phyloP scores from a whole-genome alignment of 2,113 vertebrate species.

The Geothlypis trichas region DNA sequence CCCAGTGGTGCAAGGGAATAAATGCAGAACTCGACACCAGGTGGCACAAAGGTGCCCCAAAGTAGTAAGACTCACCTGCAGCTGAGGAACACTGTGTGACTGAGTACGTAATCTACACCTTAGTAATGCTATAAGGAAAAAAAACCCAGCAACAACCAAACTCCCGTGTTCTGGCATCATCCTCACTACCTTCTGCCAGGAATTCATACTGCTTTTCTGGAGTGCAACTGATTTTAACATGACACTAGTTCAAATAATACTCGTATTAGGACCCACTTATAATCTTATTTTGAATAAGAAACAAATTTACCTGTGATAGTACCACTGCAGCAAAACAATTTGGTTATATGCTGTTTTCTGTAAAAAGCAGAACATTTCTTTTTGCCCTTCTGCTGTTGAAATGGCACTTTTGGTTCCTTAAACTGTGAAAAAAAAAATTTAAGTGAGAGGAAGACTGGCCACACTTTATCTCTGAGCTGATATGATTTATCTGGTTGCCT shows the following conservation, averaged over 20 bases:
- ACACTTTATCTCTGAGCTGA: not conserved
- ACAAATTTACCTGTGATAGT: not conserved
- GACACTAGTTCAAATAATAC: not conserved
- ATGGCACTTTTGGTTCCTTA: constrained; percentile 35
- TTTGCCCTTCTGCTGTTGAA: constrained; percentile 20
- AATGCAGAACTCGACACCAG: not conserved
- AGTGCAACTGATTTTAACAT: not conserved
- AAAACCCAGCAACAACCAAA: not conserved
- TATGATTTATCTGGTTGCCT: not conserved
- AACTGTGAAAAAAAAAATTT: not conserved
- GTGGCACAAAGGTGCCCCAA: not conserved
- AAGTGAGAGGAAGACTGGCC: not conserved
- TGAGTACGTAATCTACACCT: not conserved
- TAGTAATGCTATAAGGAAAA: not conserved
- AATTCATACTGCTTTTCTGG: not conserved
- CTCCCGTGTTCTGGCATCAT: not conserved
- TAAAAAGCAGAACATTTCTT: not conserved
- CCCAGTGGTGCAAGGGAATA: accelerated
- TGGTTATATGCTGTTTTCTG: not conserved
- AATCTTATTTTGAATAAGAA: not conserved
- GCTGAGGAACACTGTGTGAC: not conserved
- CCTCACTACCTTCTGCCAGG: not conserved
- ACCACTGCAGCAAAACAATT: not conserved
- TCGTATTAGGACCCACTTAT: not conserved
- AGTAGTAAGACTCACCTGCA: not conserved